These are phyloP conservation scores for Bugulina stolonifera DNA, from an alignment of 2,888 invertebrate species.

Conservation along the genomic window DNA sequence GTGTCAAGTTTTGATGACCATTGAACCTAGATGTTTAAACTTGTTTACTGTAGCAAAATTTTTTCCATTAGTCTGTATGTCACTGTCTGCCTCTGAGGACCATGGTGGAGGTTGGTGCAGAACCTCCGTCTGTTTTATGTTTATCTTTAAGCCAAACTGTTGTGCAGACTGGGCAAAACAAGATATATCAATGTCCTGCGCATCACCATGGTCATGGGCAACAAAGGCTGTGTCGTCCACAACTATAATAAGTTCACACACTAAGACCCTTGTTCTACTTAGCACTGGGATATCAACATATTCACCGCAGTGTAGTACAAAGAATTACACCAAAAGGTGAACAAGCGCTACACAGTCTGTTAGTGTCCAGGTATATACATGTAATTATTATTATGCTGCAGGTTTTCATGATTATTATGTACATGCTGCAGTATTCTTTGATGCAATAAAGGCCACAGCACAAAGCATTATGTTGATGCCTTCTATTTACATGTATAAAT, in stretches of 20 bases:
- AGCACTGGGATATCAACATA: no score
- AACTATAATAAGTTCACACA: conserved; percentile 12
- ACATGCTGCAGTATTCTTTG: no score
- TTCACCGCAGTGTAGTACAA: no score
- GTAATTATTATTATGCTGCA: no score
- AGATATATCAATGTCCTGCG: not conserved
- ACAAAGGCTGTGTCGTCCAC: conserved; percentile 17
- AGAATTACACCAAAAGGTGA: no score
- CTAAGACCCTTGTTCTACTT: no score
- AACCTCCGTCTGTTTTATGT: conserved; percentile 11
- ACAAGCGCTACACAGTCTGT: no score
- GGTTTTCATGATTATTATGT: no score
- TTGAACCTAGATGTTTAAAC: not conserved
- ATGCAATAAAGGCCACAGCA: no score
- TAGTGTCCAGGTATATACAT: no score
- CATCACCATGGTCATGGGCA: not conserved
- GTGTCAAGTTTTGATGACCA: not conserved
- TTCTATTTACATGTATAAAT: no score
- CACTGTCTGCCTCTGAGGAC: not conserved
- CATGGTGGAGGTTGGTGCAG: not conserved
- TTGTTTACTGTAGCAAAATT: not conserved
- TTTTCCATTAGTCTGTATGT: not conserved
- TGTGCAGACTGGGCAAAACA: not conserved
- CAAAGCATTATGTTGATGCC: no score
- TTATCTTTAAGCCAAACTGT: not conserved